Percentiles rank a stretch among this genome's conserved stretches.
Conservation (phyloP, 2,113 vertebrate genomes). For the Boleophthalmus pectinirostris region DNA sequence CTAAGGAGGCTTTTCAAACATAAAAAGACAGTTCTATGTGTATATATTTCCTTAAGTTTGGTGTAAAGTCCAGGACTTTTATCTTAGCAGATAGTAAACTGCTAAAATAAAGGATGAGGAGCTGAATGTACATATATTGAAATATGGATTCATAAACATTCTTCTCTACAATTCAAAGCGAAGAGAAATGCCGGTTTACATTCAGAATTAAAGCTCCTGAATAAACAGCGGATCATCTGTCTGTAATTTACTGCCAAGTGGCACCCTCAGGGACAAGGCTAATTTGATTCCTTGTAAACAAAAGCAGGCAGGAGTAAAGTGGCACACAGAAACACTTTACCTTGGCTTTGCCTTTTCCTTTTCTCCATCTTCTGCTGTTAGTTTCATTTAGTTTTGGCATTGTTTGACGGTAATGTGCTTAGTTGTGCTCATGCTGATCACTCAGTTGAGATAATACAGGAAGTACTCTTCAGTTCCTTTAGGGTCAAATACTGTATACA, state of each 20-base stretch:
- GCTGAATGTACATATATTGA: background rate
- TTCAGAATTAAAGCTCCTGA: slow-evolving; percentile 19
- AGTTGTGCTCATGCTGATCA: no score
- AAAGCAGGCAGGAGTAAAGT: slow-evolving; percentile 40
- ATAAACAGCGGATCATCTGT: slow-evolving; percentile 30
- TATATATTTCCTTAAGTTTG: background rate
- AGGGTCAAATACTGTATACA: no score
- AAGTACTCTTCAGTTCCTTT: no score
- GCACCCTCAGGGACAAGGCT: slow-evolving; percentile 38
- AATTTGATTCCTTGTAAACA: slow-evolving; percentile 63
- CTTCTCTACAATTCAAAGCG: background rate
- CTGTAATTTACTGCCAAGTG: slow-evolving; percentile 41
- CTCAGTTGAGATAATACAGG: no score
- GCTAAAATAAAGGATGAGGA: background rate
- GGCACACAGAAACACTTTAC: slow-evolving; percentile 28
- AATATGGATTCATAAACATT: background rate
- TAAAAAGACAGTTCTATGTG: background rate
- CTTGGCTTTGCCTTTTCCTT: slow-evolving; percentile 20
- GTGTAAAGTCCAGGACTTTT: background rate
- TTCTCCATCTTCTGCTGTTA: slow-evolving; percentile 34
- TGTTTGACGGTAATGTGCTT: background rate
- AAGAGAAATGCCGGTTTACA: slow-evolving; percentile 17
- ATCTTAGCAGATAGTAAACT: background rate
- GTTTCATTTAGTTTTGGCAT: slow-evolving; percentile 27
- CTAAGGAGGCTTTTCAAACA: slow-evolving; percentile 7